Evolutionary conservation across 2,888 invertebrate species (phyloP), one percentile per base, ranked within the genome.

Genomic region (Phengaris alcon): DNA sequence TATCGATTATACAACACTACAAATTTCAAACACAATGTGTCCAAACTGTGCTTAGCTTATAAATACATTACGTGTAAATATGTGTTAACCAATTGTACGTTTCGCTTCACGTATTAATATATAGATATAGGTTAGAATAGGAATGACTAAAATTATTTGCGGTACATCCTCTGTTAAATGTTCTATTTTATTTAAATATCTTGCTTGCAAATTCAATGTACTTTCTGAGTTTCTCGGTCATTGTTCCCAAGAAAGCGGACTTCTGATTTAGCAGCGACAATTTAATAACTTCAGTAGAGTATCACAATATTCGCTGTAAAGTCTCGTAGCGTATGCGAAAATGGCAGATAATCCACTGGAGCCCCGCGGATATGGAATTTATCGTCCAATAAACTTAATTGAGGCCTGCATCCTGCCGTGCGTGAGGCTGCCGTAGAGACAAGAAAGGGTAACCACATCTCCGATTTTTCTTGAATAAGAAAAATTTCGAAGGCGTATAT

Each of bases 321-420:
- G 64, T 74, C 35, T 35, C n/a, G 74, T 48, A 46, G n/a, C 48
- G 57, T 74, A 59, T 74, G 48, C 57, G n/a, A 48, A 54, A 74
- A 48, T 74, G 59, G 57, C 13, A 55, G 74, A 59, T 74, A 74
- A 74, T 74, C 74, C 74, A 12, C 35, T 64, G 35, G 35, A 35
- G 48, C 69, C 46, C 52, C 64, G 59, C 51, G 35, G 59, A 46
- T 51, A 74, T 74, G 64, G 64, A 74, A 74, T 74, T 74, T 74
- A 74, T 74, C 52, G 74, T 51, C 74, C 74, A 74, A 74, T 74
- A 74, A 64, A 74, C 59, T 51, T 74, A 64, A 74, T 74, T 51
- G 64, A 68, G 59, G 51, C 74, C 51, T 35, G 51, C 74, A 9
- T 51, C 48, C 59, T 48, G 48, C 68, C 64, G 64, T 35, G 74